Base-by-base conservation (phyloP, 2,888 invertebrate species). In the Thecophora atra region DNA sequence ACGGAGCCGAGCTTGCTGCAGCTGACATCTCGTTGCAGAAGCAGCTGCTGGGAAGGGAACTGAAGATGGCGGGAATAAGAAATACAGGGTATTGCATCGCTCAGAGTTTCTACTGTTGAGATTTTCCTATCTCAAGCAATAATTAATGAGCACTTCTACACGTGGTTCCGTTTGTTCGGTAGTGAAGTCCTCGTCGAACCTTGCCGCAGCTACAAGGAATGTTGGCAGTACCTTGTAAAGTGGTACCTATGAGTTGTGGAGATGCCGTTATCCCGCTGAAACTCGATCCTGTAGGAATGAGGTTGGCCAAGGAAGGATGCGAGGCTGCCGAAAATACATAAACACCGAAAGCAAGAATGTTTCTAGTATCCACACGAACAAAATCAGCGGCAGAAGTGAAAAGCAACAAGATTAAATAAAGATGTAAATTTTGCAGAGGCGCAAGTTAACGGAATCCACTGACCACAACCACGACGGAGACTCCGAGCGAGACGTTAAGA, bases 391-490 rank as follows among this genome's bases (percentile, higher is more conserved):
- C 26, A 42, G 30, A 19, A 47, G 28, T n/a, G n/a, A n/a, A 69
- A n/a, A 44, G 8, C 44, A 69, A 28, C 60, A 58, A 19, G 19
- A 47, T 13, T 30, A 44, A 69, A 26, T 47, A 37, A 60, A 47
- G 30, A 70, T 70, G 70, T 63, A 63, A 63, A 70, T 70, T 69
- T 62, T 51, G 63, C 51, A 52, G 21, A 69, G 47, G 30, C n/a
- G 63, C 52, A 37, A 70, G 63, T 63, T 63, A 37, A 63, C 70
- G 70, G 63, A 52, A 51, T 26, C 70, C 63, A 52, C 63, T 70
- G 70, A 52, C 63, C 70, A 70, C 51, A 62, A 24, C 26, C 52
- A 52, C 44, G 58, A 63, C 37, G 52, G 63, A 62, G 52, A 13
- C 30, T 21, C 24, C 8, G 26, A 17, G n/a, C 44, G 26, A 68